phyloP scores from a whole-genome alignment of 2,113 vertebrate species.

The Syngnathus scovelli region DNA sequence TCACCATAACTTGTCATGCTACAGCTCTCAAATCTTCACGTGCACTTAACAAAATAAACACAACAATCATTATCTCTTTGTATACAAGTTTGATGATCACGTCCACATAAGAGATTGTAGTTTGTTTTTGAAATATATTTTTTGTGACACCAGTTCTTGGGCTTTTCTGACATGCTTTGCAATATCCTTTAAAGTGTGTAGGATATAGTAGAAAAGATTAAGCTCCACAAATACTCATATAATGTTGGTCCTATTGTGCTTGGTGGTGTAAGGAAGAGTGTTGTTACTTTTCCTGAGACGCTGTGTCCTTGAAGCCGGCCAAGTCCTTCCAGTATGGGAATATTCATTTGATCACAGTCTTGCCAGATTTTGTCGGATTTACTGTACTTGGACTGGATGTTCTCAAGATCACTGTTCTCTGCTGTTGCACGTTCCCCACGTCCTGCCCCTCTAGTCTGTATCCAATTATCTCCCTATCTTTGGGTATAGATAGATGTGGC shows the following conservation, averaged over 20 bases:
- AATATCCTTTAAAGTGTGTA: no score
- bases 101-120: no score
- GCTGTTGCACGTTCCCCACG: constrained; percentile 30
- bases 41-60: no score
- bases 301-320: constrained; percentile 37
- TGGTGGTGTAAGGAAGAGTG: constrained; percentile 24
- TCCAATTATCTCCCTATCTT: constrained; percentile 36
- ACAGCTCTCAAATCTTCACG: no score
- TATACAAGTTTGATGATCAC: no score
- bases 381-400: constrained; percentile 60
- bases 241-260: constrained; percentile 17
- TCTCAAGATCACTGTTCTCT: constrained; percentile 37
- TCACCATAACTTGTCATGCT: no score
- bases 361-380: constrained; percentile 57
- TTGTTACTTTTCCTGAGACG: constrained; percentile 38
- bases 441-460: constrained; percentile 21
- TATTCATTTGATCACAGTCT: constrained; percentile 44
- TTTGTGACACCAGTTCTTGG: no score
- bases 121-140: no score
- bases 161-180: not conserved
- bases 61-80: no score
- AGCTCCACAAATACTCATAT: not conserved
- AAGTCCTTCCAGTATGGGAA: constrained; percentile 44
- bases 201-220: not conserved
- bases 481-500: constrained; percentile 11